These are phyloP conservation scores for Drosophila funebris DNA, from an alignment of 1,140 invertebrate species.

Conservation along the genomic window DNA sequence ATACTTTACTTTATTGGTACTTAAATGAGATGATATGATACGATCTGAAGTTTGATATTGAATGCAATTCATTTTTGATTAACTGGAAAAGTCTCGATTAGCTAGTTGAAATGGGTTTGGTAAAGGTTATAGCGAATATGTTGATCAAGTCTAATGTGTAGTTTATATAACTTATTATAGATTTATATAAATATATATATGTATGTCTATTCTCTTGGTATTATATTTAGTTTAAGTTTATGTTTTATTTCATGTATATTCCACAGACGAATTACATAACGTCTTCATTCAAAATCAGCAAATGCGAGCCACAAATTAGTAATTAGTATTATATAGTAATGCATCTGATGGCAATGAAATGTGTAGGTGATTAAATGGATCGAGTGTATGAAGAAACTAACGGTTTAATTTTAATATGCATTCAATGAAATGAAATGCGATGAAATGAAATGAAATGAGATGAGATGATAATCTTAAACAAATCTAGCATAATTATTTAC, in stretches of 20 bases:
- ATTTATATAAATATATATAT: conserved; percentile 27
- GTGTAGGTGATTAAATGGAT: conserved; percentile 24
- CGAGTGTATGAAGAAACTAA: background rate
- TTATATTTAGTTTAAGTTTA: conserved; percentile 34
- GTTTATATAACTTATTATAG: conserved; percentile 33
- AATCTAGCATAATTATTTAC: conserved; percentile 77
- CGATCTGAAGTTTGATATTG: conserved; percentile 22
- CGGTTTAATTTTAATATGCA: conserved; percentile 23
- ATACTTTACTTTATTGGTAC: conserved; percentile 54
- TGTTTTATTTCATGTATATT: conserved; percentile 43
- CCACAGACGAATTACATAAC: conserved; percentile 14
- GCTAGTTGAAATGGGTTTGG: conserved; percentile 40
- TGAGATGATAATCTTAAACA: conserved; percentile 28
- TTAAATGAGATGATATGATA: background rate
- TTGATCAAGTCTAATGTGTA: conserved; percentile 32
- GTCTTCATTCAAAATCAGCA: conserved; percentile 45
- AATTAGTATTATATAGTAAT: conserved; percentile 13
- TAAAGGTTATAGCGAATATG: conserved; percentile 36
- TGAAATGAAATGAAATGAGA: background rate
- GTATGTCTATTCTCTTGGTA: conserved; percentile 15
- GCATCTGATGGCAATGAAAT: background rate
- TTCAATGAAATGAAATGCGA: conserved; percentile 13
- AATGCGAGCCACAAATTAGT: conserved; percentile 51
- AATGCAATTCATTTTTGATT: conserved; percentile 9
- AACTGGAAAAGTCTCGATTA: conserved; percentile 10